Percentiles rank a stretch among this genome's conserved stretches.
phyloP scores from a whole-genome alignment of 2,888 invertebrate genomes.

The Stenodera caucasica region DNA sequence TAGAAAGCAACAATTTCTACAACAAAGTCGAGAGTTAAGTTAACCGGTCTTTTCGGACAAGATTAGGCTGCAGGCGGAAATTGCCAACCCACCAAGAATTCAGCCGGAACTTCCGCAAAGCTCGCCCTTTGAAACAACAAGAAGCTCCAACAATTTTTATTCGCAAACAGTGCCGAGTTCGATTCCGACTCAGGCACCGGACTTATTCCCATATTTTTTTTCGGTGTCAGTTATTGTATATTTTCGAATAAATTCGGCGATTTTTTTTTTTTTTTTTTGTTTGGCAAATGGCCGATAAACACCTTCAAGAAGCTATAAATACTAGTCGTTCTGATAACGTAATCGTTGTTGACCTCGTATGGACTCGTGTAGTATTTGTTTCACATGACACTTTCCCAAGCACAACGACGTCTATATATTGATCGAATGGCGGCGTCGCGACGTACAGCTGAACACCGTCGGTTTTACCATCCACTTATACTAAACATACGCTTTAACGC shows the following conservation, averaged over 20 bases:
- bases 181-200: too few relatives aligned
- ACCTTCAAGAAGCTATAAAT: constrained; percentile 9
- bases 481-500: constrained; percentile 30
- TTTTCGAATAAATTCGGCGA: too few relatives aligned
- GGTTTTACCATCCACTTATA: constrained; percentile 26
- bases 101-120: constrained; percentile 32
- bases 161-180: too few relatives aligned
- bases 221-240: too few relatives aligned
- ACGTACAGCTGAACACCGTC: constrained; percentile 37
- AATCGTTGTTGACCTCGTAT: constrained; percentile 40
- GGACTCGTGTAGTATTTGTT: constrained; percentile 40
- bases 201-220: too few relatives aligned
- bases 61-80: constrained; percentile 19
- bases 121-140: neutral
- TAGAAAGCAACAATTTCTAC: too few relatives aligned
- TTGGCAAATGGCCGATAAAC: too few relatives aligned
- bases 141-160: too few relatives aligned
- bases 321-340: constrained; percentile 42
- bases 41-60: neutral
- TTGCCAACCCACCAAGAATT: constrained; percentile 32
- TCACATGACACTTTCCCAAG: constrained; percentile 49
- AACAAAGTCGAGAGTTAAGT: too few relatives aligned
- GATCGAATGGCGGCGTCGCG: constrained; percentile 40
- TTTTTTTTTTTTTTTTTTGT: too few relatives aligned
- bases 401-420: constrained; percentile 39